These are phyloP conservation scores for Chondrosia reniformis DNA, from an alignment of 37 sponge, comb jelly and placozoan genomes.

Conservation along the genomic window DNA sequence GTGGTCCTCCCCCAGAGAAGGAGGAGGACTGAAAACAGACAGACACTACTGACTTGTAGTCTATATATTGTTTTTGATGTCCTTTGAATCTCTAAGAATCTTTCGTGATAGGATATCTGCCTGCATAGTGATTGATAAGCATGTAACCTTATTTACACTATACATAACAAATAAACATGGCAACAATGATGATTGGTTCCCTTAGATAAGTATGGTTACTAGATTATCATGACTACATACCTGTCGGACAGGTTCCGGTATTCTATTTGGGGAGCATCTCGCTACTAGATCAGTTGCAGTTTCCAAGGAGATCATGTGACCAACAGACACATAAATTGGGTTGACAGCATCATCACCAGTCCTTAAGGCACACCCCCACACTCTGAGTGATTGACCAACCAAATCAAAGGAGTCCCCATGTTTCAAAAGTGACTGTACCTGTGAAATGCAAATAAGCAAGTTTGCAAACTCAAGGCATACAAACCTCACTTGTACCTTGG, in stretches of 20 bases:
- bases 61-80: not conserved
- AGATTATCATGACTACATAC: conserved; percentile 43
- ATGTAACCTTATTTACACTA: not conserved
- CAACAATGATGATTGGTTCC: too few species aligned
- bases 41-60: not conserved
- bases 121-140: conserved; percentile 7
- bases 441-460: not conserved
- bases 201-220: too few species aligned
- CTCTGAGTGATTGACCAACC: conserved; percentile 53
- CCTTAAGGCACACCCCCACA: conserved; percentile 73
- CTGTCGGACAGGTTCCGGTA: conserved; percentile 93
- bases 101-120: conserved; percentile 55
- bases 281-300: conserved; percentile 74
- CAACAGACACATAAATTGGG: conserved; percentile 94
- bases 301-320: conserved; percentile 87
- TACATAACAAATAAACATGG: too few species aligned
- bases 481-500: too few species aligned
- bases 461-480: too few species aligned
- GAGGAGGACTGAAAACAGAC: conserved; percentile 53
- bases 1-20: conserved; percentile 96
- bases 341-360: conserved; percentile 72
- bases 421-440: conserved; percentile 16
- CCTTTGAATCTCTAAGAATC: conserved; percentile 11
- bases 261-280: conserved; percentile 60
- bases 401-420: conserved; percentile 81